A percentile compares a stretch with the other conserved stretches of the same genome.
Evolutionary conservation across 2,797 vertebrate species (phyloP).

Genomic region (Onychomys arenicola): DNA sequence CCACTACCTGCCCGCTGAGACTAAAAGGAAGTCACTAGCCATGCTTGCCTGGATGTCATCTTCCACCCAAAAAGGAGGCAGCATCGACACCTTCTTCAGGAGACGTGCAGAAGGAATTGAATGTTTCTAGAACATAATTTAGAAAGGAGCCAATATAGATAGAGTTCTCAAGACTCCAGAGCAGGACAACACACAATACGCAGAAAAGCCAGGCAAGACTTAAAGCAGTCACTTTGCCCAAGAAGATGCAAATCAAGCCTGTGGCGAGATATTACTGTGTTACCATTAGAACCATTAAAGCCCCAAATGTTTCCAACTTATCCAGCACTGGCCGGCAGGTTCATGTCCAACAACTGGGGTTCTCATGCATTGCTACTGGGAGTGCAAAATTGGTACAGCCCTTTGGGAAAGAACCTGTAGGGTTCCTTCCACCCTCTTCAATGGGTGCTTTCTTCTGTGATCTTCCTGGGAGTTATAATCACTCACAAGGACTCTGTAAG

Average conservation of each 20-base stretch:
- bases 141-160: background rate
- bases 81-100: background rate
- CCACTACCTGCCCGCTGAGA: background rate
- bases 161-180: background rate
- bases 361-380: background rate
- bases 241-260: slow-evolving; percentile 3
- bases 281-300: background rate
- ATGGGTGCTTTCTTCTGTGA: background rate
- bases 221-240: background rate
- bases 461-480: background rate
- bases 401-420: background rate
- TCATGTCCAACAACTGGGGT: background rate
- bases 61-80: background rate
- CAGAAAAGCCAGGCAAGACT: background rate
- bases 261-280: background rate
- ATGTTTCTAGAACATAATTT: background rate
- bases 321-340: background rate
- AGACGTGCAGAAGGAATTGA: background rate
- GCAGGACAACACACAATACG: background rate
- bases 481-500: background rate
- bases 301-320: background rate
- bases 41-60: background rate
- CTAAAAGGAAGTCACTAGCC: background rate
- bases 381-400: background rate
- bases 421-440: background rate